Conservation (phyloP, 2,797 vertebrate genomes). For the Mus caroli region DNA sequence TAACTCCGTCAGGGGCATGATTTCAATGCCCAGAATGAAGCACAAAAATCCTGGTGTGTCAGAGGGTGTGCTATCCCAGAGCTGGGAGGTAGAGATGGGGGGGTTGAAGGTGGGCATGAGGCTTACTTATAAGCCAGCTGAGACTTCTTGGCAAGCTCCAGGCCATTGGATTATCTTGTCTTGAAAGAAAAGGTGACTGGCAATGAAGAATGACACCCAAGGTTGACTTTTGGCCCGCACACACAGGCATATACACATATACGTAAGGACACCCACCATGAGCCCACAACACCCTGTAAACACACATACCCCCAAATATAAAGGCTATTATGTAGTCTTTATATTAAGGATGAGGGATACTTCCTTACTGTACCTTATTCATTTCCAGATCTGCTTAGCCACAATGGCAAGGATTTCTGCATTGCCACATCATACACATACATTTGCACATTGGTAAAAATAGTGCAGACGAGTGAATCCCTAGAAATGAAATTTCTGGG, state of each 20-base stretch:
- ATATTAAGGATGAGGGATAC: background rate
- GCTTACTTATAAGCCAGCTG: background rate
- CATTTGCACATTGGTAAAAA: conserved; percentile 17
- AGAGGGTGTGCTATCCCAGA: background rate
- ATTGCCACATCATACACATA: background rate
- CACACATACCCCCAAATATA: background rate
- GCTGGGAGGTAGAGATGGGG: background rate
- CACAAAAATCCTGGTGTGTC: background rate
- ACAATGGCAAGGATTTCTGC: conserved; percentile 1
- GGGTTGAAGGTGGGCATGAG: background rate
- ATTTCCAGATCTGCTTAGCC: conserved; percentile 48
- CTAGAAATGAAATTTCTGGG: conserved; percentile 47
- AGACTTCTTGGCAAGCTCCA: background rate
- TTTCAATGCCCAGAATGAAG: background rate
- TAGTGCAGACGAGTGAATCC: background rate
- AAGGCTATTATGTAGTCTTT: background rate
- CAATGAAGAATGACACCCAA: background rate
- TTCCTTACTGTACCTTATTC: conserved; percentile 3
- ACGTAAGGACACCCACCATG: background rate
- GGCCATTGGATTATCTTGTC: background rate
- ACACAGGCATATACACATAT: background rate
- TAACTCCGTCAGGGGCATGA: too few relatives aligned
- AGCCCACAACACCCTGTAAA: background rate
- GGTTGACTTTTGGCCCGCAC: background rate
- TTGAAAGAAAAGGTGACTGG: background rate